Conservation (phyloP, 64 coral and sea anemone species). For the Astreopora myriophthalma region DNA sequence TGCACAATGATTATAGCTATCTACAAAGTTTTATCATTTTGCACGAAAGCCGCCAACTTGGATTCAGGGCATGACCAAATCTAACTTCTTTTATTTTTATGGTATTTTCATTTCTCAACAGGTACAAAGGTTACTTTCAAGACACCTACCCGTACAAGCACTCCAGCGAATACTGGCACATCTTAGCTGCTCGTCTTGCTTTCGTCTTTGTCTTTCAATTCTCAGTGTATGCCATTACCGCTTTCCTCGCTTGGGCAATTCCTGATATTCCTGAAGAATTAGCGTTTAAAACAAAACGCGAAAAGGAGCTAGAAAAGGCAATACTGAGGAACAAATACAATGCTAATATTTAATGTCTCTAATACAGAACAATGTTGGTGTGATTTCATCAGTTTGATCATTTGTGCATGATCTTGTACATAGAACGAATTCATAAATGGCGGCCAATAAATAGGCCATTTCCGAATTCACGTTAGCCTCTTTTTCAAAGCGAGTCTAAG, state of each 20-base stretch:
- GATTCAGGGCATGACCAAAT: too few relatives aligned
- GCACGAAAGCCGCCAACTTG: too few relatives aligned
- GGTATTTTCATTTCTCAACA: background rate
- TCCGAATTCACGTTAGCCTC: too few relatives aligned
- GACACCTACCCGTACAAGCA: conserved; percentile 50
- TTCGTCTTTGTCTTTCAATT: conserved; percentile 80
- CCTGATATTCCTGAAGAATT: conserved; percentile 62
- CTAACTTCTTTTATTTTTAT: background rate
- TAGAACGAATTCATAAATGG: too few relatives aligned
- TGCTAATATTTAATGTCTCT: background rate
- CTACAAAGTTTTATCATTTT: too few relatives aligned
- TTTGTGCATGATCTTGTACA: too few relatives aligned
- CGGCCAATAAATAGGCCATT: too few relatives aligned
- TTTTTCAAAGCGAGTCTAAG: too few relatives aligned
- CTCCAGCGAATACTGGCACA: conserved; percentile 71
- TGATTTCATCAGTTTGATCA: too few relatives aligned
- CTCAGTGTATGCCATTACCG: conserved; percentile 50
- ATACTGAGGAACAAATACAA: background rate
- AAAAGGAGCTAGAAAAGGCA: conserved; percentile 60
- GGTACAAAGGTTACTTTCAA: conserved; percentile 71
- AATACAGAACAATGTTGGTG: too few relatives aligned
- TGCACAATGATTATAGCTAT: too few relatives aligned
- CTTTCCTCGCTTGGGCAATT: conserved; percentile 71
- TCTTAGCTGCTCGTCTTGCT: conserved; percentile 64
- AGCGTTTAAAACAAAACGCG: conserved; percentile 50